These are phyloP conservation scores for Drosophila chauvacae DNA, from an alignment of 1,140 invertebrate genomes.

Conservation along the genomic window DNA sequence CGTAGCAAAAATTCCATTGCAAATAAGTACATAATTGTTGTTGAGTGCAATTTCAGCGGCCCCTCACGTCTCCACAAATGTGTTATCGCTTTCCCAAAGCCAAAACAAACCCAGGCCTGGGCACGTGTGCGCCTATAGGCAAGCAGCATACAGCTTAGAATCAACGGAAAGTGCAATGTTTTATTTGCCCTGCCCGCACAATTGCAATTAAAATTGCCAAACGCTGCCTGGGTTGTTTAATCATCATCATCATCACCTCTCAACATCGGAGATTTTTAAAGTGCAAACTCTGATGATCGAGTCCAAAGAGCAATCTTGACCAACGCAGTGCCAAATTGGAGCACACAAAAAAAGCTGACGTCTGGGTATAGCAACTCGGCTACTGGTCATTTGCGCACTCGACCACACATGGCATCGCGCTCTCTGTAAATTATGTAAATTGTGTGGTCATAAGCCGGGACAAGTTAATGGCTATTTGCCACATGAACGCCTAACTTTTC, in stretches of 20 bases:
- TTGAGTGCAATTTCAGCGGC: slow-evolving; percentile 32
- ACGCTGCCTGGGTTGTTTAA: slow-evolving; percentile 7
- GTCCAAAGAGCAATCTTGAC: slow-evolving; percentile 66
- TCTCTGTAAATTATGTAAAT: slow-evolving; percentile 43
- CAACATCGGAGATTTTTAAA: slow-evolving; percentile 5
- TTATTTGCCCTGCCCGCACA: neutral
- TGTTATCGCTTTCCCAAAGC: slow-evolving; percentile 34
- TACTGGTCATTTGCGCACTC: slow-evolving; percentile 22
- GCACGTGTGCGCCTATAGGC: slow-evolving; percentile 37
- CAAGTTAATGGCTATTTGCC: slow-evolving; percentile 15
- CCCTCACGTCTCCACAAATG: slow-evolving; percentile 44
- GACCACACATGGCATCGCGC: slow-evolving; percentile 15
- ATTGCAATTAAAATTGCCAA: slow-evolving; percentile 45
- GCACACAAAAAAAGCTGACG: slow-evolving; percentile 22
- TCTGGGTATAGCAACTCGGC: slow-evolving; percentile 4
- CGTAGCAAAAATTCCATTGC: slow-evolving; percentile 4
- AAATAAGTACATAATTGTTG: slow-evolving; percentile 14
- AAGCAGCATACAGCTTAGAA: slow-evolving; percentile 16
- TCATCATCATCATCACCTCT: slow-evolving; percentile 18
- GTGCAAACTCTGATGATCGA: slow-evolving; percentile 62
- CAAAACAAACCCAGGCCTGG: slow-evolving; percentile 25
- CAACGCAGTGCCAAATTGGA: slow-evolving; percentile 59
- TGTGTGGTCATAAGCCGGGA: slow-evolving; percentile 3
- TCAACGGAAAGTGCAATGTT: neutral
- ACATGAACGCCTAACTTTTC: neutral